A percentile compares a stretch with the other conserved stretches of the same genome.
phyloP scores from a whole-genome alignment of 2,888 invertebrate species.

The Tachina grossa region DNA sequence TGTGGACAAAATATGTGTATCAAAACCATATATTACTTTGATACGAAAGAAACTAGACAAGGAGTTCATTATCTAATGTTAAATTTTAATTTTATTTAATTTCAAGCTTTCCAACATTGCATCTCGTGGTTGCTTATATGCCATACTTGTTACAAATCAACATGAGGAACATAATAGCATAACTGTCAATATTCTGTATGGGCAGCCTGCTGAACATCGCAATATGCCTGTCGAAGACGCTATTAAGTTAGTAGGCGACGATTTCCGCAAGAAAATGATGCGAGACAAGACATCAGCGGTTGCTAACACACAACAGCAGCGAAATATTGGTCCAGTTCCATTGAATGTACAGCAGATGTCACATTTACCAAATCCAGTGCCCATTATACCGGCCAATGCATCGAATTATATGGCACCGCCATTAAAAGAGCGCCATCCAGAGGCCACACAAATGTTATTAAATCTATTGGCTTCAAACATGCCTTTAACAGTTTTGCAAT shows the following conservation, averaged over 20 bases:
- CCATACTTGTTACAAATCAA: slow-evolving; percentile 92
- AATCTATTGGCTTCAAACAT: slow-evolving; percentile 93
- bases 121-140: slow-evolving; percentile 94
- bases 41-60: too few relatives aligned
- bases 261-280: slow-evolving; percentile 86
- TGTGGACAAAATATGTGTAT: too few relatives aligned
- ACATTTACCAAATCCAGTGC: slow-evolving; percentile 73
- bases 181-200: slow-evolving; percentile 95
- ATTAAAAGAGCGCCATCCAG: slow-evolving; percentile 85
- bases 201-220: slow-evolving; percentile 94
- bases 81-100: background rate
- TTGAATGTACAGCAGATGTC: slow-evolving; percentile 23
- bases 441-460: slow-evolving; percentile 87
- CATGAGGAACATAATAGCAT: slow-evolving; percentile 94
- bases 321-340: background rate
- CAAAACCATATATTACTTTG: too few relatives aligned
- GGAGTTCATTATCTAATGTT: too few relatives aligned
- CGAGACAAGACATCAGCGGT: slow-evolving; percentile 83
- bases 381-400: slow-evolving; percentile 75
- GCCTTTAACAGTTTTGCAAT: slow-evolving; percentile 89
- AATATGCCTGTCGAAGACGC: slow-evolving; percentile 98
- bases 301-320: slow-evolving; percentile 41
- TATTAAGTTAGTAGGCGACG: slow-evolving; percentile 89
- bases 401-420: slow-evolving; percentile 84
- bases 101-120: slow-evolving; percentile 88